phyloP scores from a whole-genome alignment of 2,888 invertebrate species.

The Melanophora roralis region DNA sequence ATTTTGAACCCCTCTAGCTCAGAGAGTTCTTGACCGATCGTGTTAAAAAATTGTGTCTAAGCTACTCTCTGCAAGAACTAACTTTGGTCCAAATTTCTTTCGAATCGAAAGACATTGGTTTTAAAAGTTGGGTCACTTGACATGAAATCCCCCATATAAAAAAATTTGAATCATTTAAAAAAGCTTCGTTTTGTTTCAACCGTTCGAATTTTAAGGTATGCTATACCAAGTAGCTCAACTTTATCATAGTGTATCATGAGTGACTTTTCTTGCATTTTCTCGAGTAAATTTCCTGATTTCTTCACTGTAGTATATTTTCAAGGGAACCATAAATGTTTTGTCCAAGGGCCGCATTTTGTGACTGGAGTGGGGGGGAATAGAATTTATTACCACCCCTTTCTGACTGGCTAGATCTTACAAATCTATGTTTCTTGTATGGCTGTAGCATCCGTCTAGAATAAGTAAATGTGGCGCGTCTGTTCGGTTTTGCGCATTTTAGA shows the following conservation, averaged over 20 bases:
- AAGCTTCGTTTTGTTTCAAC: no score
- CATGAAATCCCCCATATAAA: no score
- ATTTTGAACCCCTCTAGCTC: no score
- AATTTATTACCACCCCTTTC: constrained; percentile 47
- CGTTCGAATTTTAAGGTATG: constrained; percentile 52
- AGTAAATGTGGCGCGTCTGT: constrained; percentile 49
- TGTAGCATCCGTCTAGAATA: constrained; percentile 58
- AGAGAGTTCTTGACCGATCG: no score
- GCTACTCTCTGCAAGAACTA: no score
- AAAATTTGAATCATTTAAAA: no score
- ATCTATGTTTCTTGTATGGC: constrained; percentile 56
- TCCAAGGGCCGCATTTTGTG: constrained; percentile 37
- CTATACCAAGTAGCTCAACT: constrained; percentile 41
- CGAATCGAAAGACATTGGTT: no score
- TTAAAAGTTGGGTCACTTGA: no score
- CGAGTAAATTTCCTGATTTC: constrained; percentile 49
- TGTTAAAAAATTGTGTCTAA: no score
- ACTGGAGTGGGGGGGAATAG: constrained; percentile 50
- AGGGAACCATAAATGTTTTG: constrained; percentile 56
- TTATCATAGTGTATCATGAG: constrained; percentile 50
- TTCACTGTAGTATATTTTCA: constrained; percentile 57
- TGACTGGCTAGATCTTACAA: constrained; percentile 46
- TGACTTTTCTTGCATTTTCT: constrained; percentile 42
- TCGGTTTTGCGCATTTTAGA: constrained; percentile 38
- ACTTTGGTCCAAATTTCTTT: no score